Base-by-base conservation (phyloP, 2,888 invertebrate species). In the Melitaea athalia region DNA sequence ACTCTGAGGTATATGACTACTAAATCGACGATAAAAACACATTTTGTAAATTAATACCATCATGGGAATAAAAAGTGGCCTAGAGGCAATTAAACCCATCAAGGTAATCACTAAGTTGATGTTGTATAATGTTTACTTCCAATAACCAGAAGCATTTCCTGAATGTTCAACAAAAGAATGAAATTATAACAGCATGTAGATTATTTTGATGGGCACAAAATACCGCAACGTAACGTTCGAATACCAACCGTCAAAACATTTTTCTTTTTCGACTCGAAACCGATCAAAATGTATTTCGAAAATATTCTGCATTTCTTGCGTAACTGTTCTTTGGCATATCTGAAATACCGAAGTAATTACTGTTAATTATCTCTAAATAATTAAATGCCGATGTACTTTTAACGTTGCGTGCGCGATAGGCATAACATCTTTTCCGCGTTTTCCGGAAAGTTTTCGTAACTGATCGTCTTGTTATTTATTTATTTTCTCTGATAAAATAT, bases 311-410 rank as follows among this genome's bases (percentile, higher is more conserved):
- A 45, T 53, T 65, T 52, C 50, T 52, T 43, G 33, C 43, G 17
- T 53, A 60, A 65, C 45, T 17, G 5, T 42, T 59, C 49, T 5
- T 33, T 17, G 38, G 14, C 38, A 60, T 53, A 52, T n/a, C 12
- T 60, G 31, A n/a, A 57, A 52, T 65, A 60, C 33, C 52, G 52
- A 45, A 59, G 33, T 65, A 65, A 65, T 60, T 65, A 61, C 53
- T 14, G 33, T 47, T 61, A 60, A 49, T 60, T 65, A 65, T 60
- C 53, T 61, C 11, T 33, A 17, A 38, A 42, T 61, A 38, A 61
- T 66, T 47, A 66, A 42, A 47, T 55, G 31, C 24, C 60, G 47
- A 38, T 55, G 33, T 66, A 47, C 17, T 38, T 38, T 1, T 38
- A 60, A 31, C 14, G 38, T 66, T 66, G 55, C 61, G 66, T 66